Percentiles rank a stretch among this genome's conserved stretches.
Conservation (phyloP, 2,113 vertebrate genomes). For the Rhinoptilus africanus region DNA sequence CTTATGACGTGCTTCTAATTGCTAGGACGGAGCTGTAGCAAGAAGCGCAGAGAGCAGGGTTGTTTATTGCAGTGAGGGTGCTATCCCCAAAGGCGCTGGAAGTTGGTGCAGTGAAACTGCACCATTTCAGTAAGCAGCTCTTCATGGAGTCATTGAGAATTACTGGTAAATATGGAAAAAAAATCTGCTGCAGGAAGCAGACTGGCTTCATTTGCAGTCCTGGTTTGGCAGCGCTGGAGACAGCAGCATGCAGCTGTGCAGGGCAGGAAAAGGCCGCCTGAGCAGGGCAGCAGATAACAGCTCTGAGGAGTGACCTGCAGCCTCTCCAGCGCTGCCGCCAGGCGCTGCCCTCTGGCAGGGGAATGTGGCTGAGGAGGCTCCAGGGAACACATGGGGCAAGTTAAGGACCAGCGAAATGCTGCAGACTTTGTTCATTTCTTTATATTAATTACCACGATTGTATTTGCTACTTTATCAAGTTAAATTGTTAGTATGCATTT, state of each 20-base stretch:
- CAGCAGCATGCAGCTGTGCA: slow-evolving; percentile 32
- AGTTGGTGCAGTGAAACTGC: not conserved
- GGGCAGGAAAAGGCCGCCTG: slow-evolving; percentile 54
- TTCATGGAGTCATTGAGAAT: not conserved
- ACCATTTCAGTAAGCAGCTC: not conserved
- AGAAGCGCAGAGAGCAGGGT: not conserved
- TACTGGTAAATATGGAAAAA: slow-evolving; percentile 22
- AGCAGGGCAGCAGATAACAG: slow-evolving; percentile 32
- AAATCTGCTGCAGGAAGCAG: slow-evolving; percentile 38
- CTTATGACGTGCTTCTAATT: not conserved
- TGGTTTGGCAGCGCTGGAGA: slow-evolving; percentile 20
- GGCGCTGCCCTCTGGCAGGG: not conserved
- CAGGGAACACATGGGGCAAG: not conserved
- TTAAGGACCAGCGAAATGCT: not conserved
- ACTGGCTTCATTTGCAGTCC: slow-evolving; percentile 8
- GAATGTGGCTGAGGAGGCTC: not conserved
- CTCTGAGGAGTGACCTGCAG: not conserved
- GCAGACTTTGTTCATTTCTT: not conserved
- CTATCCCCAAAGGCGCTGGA: not conserved
- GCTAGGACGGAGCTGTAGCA: not conserved
- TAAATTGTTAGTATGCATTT: not conserved
- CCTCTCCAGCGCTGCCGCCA: not conserved
- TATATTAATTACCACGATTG: not conserved
- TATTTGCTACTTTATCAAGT: not conserved
- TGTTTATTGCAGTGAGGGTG: not conserved